Conservation (phyloP, 2,113 vertebrate genomes). For the Plecturocebus donacophilus region DNA sequence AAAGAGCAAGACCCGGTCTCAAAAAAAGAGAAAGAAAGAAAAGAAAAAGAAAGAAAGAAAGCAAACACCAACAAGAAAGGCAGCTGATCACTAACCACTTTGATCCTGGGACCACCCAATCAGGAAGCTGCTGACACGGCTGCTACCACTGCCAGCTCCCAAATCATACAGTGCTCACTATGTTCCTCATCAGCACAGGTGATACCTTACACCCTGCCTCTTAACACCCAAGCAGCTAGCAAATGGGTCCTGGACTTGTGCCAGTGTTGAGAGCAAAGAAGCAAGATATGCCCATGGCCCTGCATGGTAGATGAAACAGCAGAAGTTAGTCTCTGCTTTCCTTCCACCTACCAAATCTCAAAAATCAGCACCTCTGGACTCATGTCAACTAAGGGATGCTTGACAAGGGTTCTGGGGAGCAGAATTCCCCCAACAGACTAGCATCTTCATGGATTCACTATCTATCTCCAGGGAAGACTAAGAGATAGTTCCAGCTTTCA, state of each 20-base stretch:
- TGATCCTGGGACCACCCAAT: neutral
- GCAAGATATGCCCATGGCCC: neutral
- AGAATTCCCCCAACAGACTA: neutral
- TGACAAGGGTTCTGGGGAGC: neutral
- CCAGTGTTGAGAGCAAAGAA: neutral
- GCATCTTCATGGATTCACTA: neutral
- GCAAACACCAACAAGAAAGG: neutral
- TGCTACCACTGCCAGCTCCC: neutral
- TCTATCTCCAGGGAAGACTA: neutral
- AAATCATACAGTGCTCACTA: neutral
- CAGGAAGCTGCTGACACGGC: neutral
- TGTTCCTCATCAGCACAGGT: neutral
- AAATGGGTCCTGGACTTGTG: neutral
- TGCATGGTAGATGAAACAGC: neutral
- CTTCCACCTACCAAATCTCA: neutral
- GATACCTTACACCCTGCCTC: neutral
- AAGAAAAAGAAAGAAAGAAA: neutral
- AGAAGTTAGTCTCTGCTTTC: neutral
- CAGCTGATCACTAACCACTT: neutral
- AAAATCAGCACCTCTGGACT: too few relatives aligned
- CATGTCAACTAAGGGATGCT: neutral
- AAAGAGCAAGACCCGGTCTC: too few relatives aligned
- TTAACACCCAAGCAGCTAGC: neutral
- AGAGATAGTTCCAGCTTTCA: neutral
- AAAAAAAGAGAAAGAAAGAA: too few relatives aligned